Evolutionary conservation across 35 echinoderm and acorn worm species (phyloP).

Genomic region (Lytechinus pictus): DNA sequence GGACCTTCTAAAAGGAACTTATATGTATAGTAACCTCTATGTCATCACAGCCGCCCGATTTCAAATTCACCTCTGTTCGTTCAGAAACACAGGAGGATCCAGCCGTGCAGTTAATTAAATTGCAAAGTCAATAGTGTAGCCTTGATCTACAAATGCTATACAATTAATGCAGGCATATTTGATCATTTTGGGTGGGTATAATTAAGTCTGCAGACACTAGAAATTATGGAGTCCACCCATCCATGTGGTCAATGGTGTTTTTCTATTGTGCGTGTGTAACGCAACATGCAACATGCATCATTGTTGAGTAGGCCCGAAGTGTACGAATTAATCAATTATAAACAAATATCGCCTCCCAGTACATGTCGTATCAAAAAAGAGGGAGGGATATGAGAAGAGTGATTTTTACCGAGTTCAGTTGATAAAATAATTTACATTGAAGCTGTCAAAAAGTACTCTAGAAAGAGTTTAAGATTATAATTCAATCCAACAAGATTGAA

Average conservation of each 20-base stretch:
- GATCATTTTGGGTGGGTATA: neutral
- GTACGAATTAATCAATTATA: no score
- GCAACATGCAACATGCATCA: neutral
- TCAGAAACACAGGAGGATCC: neutral
- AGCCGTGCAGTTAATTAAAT: neutral
- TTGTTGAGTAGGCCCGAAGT: no score
- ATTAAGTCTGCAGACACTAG: neutral
- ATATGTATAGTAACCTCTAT: neutral
- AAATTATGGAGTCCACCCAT: neutral
- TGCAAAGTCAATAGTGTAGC: neutral
- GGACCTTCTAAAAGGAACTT: no score
- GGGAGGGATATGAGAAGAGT: no score
- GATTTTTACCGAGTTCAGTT: no score
- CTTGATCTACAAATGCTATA: conserved; percentile 12
- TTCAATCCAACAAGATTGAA: no score
- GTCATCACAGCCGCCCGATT: neutral
- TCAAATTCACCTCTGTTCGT: neutral
- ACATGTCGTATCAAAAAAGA: no score
- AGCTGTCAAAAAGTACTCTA: no score
- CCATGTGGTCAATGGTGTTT: neutral
- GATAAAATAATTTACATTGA: no score
- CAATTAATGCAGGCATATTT: conserved; percentile 8
- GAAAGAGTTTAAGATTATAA: no score
- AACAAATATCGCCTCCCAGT: no score
- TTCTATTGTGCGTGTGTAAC: neutral